Evolutionary conservation across 2,797 vertebrate species (phyloP), one percentile per base, ranked within the genome.

Genomic region (Cyprinodon diabolis): DNA sequence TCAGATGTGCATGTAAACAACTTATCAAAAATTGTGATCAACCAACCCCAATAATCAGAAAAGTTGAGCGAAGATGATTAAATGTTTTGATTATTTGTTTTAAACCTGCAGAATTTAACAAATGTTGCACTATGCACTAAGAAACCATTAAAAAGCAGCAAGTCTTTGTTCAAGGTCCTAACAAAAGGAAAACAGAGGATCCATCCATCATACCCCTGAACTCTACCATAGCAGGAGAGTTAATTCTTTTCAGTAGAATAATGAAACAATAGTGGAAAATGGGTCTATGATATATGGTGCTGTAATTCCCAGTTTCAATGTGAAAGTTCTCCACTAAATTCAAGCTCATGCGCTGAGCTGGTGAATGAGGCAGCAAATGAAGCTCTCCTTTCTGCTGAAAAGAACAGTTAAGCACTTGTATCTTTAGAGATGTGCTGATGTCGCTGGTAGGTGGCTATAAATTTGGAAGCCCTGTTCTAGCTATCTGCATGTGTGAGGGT

Each of bases 351-450:
- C 62, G 52, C 25, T 45, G 43, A 77, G 56, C 55, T 70, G 62
- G 55, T 30, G 37, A 81, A 67, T 30, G 55, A 74, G 71, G 55
- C 48, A 60, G 62, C 51, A 63, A 83, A 74, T 65, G 14, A 9
- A 60, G 52, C 23, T 52, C 40, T 84, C 45, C 66, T 23, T 65
- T 75, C 25, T 72, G 52, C 15, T 72, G 17, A 23, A 70, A 74
- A 69, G 57, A 58, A 67, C 52, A 63, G 35, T 55, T 71, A 68
- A 54, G 58, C 0, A 0, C 47, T 79, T 68, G 51, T 62, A 43
- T 76, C 63, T 83, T 68, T 66, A 56, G 55, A 69, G 57, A 83
- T 68, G 51, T 75, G 58, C 60, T 69, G 58, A 75, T 68, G 71
- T 76, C n/a, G 40, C 49, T 76, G 35, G 62, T 76, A 76, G 81